Evolutionary conservation across 2,797 vertebrate genomes (phyloP), one percentile per base, ranked within the genome.

Genomic region (Yasuhikotakia modesta): DNA sequence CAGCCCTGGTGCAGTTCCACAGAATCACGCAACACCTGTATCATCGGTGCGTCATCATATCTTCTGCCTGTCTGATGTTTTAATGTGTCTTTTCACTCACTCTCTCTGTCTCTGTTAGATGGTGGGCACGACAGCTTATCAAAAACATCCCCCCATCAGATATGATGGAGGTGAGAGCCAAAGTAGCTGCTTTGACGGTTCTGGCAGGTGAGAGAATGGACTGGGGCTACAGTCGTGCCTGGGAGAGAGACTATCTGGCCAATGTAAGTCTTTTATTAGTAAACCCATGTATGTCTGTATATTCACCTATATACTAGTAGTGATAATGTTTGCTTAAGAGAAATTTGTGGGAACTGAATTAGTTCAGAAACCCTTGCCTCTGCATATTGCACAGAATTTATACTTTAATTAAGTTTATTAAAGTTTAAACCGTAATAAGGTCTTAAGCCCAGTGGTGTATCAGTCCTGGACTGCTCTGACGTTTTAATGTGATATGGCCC

Each of bases 61-160:
- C 8, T 3, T 19, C 43, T 3, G 2, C 11, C 35, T 24, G 12
- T 46, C 14, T n/a, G n/a, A 32, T 5, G 11, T 19, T 76, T 46
- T 24, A 8, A 73, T 21, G 16, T n/a, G 5, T 58, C 27, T 70
- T 8, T 46, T 60, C 1, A 65, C 50, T 22, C 46, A 46, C 70
- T 1, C 0, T 14, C 53, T 68, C 66, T 68, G 8, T 2, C 60
- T 79, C 0, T 78, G 12, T 32, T 39, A 98, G 96, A 91, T 98
- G 96, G 96, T 90, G 96, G 86, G 96, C 96, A 0, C 83, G 93
- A 73, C 96, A 96, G 92, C 90, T 97, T 4, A 87, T 98, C 45
- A 97, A 96, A 90, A 98, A 97, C 86, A 96, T 98, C 75, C 95
- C 96, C 0, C 96, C 96, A 0, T 98, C 96, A 0, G 94, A 96